Conservation (phyloP, 1,140 invertebrate species). For the Caenorhabditis inopinata region DNA sequence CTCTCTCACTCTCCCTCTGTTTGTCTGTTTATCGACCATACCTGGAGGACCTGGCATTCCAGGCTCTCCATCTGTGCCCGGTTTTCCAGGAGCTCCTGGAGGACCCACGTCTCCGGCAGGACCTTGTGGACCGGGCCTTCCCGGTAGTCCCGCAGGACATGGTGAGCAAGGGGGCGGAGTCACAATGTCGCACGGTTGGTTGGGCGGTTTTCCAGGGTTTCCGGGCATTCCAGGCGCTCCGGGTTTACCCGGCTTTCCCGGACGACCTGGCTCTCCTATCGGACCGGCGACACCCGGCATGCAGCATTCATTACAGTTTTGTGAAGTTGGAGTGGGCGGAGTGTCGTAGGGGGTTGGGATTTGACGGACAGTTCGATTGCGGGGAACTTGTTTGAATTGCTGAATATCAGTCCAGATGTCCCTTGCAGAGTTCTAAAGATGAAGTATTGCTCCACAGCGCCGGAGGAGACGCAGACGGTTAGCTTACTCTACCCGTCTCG, state of each 20-base stretch:
- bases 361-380: not conserved
- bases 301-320: not conserved
- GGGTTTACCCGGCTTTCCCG: not conserved
- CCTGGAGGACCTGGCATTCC: not conserved
- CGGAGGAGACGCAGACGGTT: not conserved
- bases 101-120: not conserved
- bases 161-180: slow-evolving; percentile 5
- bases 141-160: not conserved
- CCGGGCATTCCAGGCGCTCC: not conserved
- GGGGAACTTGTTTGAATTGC: not conserved
- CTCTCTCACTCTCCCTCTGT: no score
- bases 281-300: not conserved
- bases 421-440: not conserved
- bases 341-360: not conserved
- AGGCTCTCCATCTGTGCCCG: not conserved
- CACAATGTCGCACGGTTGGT: not conserved
- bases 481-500: no score
- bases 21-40: no score
- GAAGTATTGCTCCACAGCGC: not conserved
- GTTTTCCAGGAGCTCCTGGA: not conserved
- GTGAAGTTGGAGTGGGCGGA: not conserved
- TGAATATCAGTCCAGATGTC: not conserved
- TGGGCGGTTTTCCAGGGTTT: not conserved
- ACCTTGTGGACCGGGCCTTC: not conserved
- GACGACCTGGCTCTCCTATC: not conserved